Evolutionary conservation across 2,113 vertebrate genomes (phyloP).

Genomic region (Pollimyrus isidori): DNA sequence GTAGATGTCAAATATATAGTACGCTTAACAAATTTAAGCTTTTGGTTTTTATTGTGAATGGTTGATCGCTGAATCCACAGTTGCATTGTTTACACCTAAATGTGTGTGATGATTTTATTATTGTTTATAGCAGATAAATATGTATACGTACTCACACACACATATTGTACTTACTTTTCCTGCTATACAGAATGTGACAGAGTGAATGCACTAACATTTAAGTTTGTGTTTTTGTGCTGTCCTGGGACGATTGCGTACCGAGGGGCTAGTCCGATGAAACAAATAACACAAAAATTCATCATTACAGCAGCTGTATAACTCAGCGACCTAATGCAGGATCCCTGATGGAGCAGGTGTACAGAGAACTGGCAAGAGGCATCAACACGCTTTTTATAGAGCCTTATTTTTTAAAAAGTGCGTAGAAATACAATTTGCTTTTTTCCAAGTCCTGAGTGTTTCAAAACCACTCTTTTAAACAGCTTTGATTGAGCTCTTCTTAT

Average conservation of each 20-base stretch:
- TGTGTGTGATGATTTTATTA: not conserved
- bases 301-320: not conserved
- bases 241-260: not conserved
- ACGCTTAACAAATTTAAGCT: not conserved
- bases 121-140: not conserved
- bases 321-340: not conserved
- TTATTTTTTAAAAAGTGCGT: not conserved
- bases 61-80: not conserved
- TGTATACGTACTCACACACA: no score
- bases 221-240: not conserved
- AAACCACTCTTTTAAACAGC: slow-evolving; percentile 52
- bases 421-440: slow-evolving; percentile 14
- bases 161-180: not conserved
- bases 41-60: not conserved
- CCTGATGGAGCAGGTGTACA: not conserved
- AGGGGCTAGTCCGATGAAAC: not conserved
- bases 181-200: not conserved
- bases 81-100: not conserved
- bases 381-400: not conserved
- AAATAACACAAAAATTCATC: not conserved
- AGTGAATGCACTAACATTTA: not conserved
- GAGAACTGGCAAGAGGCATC: not conserved
- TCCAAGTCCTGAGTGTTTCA: slow-evolving; percentile 33
- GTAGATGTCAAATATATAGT: not conserved
- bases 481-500: slow-evolving; percentile 49